phyloP scores from a whole-genome alignment of 2,797 vertebrate species.

The Paguma larvata region DNA sequence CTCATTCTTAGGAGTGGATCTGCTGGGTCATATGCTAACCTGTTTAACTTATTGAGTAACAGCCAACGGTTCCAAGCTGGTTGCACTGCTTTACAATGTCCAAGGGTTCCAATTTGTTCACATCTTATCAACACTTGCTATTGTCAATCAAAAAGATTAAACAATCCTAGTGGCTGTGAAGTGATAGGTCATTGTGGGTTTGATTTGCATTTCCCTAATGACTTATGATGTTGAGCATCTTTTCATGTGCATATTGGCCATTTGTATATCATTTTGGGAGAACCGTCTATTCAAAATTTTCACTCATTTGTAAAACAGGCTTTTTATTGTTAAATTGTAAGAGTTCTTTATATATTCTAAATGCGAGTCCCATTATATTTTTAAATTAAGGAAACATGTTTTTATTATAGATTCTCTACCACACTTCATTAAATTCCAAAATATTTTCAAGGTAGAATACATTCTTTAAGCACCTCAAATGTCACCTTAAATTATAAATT shows the following conservation, averaged over 20 bases:
- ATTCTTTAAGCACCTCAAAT: constrained; percentile 37
- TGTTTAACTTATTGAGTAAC: neutral
- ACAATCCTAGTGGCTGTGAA: neutral
- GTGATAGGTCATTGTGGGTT: neutral
- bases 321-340: neutral
- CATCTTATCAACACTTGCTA: neutral
- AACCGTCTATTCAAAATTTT: constrained; percentile 10
- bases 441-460: constrained; percentile 43
- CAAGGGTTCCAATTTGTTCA: neutral
- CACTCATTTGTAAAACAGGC: constrained; percentile 1
- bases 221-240: neutral
- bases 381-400: constrained; percentile 15
- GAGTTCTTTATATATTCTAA: constrained; percentile 1
- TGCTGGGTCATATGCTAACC: neutral
- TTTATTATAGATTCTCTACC: neutral
- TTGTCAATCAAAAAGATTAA: neutral
- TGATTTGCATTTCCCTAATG: neutral
- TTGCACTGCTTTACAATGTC: no score
- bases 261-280: neutral
- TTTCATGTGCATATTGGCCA: neutral
- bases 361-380: neutral
- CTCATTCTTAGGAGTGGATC: neutral
- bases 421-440: constrained; percentile 46
- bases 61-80: neutral
- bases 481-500: constrained; percentile 62